phyloP scores from a whole-genome alignment of 2,113 vertebrate genomes.

The Rousettus leschenaultii region DNA sequence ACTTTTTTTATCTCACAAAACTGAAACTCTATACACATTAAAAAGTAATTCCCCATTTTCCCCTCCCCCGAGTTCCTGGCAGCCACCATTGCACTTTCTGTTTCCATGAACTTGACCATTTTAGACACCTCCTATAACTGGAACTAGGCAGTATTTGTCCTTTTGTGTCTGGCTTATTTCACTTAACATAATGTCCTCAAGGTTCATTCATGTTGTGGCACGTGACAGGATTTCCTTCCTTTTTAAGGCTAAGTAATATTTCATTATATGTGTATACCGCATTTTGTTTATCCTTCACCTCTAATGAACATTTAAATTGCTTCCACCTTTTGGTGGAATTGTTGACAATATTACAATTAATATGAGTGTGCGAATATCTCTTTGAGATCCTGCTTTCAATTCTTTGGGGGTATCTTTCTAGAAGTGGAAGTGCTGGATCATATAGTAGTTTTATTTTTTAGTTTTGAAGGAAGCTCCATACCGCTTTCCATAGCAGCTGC shows the following conservation, averaged over 20 bases:
- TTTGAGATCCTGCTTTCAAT: neutral
- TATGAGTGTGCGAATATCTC: neutral
- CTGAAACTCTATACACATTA: neutral
- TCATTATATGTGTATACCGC: neutral
- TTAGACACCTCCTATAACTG: neutral
- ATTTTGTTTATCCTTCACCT: neutral
- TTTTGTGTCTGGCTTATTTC: neutral
- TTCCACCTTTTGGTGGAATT: neutral
- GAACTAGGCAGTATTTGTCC: neutral
- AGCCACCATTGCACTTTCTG: neutral
- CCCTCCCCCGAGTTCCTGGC: neutral
- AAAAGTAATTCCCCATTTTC: neutral
- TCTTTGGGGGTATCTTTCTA: neutral
- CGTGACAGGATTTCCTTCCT: neutral
- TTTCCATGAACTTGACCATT: neutral
- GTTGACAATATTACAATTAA: neutral
- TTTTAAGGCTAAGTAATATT: neutral
- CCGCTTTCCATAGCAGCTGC: neutral
- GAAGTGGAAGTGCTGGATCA: neutral
- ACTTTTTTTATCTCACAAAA: slow-evolving; percentile 6
- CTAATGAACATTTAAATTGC: neutral
- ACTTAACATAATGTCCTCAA: neutral
- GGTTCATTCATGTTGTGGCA: neutral
- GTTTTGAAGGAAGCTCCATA: neutral
- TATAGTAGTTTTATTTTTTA: neutral